phyloP scores from a whole-genome alignment of 2,797 vertebrate species.

The Novumbra hubbsi region DNA sequence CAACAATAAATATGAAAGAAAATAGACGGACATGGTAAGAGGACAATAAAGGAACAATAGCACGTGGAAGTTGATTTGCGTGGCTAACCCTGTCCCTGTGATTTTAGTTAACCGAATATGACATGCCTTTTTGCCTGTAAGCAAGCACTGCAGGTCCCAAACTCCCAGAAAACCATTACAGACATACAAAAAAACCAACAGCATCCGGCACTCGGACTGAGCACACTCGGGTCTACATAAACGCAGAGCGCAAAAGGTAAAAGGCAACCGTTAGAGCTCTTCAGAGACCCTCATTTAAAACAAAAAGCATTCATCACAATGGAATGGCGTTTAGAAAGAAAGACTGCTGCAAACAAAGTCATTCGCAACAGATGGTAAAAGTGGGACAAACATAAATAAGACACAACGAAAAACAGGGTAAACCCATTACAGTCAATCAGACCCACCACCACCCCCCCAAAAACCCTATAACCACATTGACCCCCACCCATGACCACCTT shows the following conservation, averaged over 20 bases:
- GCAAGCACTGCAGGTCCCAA: not conserved
- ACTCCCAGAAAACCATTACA: not conserved
- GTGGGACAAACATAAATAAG: not conserved
- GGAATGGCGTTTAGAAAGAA: not conserved
- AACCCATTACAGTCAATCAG: not conserved
- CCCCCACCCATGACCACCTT: not conserved
- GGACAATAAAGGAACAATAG: not conserved
- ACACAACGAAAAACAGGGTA: not conserved
- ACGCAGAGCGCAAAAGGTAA: not conserved
- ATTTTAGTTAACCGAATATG: not conserved
- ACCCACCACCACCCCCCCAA: not conserved
- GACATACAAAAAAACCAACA: not conserved
- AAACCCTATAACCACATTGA: not conserved
- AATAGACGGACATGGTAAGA: not conserved
- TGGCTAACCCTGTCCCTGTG: not conserved
- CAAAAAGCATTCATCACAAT: not conserved
- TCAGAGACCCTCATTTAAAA: not conserved
- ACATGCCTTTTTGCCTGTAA: not conserved
- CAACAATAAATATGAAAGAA: slow-evolving; percentile 6
- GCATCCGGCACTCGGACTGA: not conserved
- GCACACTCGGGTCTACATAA: not conserved
- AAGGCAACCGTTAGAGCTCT: slow-evolving; percentile 6
- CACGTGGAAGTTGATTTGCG: slow-evolving; percentile 3
- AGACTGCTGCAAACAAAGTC: not conserved
- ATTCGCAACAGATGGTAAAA: slow-evolving; percentile 1